A percentile compares a stretch with the other conserved stretches of the same genome.
These are phyloP conservation scores for Protonemura montana DNA, from an alignment of 2,888 invertebrate genomes.

Conservation along the genomic window DNA sequence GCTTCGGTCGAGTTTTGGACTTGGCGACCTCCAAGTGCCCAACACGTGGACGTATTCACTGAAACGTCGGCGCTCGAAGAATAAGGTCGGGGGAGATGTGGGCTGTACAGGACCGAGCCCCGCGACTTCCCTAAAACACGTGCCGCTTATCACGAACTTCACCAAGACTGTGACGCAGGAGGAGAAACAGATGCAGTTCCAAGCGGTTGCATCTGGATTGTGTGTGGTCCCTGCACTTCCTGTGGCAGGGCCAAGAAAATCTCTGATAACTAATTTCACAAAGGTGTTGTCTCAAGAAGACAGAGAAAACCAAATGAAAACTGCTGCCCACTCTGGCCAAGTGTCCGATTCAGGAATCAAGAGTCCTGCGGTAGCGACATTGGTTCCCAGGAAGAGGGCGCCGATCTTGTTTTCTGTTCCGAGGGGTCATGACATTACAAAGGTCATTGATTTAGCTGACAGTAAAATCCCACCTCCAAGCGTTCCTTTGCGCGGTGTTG, in stretches of 20 bases:
- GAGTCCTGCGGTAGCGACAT: neutral
- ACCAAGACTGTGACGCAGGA: conserved; percentile 56
- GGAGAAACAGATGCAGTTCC: conserved; percentile 54
- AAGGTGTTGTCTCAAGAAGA: conserved; percentile 56
- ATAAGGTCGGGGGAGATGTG: neutral
- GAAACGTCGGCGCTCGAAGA: conserved; percentile 43
- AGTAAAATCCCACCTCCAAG: neutral
- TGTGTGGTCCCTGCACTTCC: neutral
- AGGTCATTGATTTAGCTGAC: conserved; percentile 52
- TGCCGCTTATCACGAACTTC: conserved; percentile 51
- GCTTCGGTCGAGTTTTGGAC: conserved; percentile 41
- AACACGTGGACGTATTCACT: conserved; percentile 47
- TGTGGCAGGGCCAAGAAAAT: conserved; percentile 35
- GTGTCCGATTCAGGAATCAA: no score
- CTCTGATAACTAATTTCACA: conserved; percentile 56
- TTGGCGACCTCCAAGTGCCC: conserved; percentile 43
- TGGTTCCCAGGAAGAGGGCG: conserved; percentile 21
- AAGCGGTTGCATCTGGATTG: neutral
- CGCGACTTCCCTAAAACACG: conserved; percentile 13
- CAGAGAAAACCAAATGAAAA: conserved; percentile 52
- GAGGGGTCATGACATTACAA: conserved; percentile 55
- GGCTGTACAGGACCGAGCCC: neutral
- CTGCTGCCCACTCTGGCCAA: no score
- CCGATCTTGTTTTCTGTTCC: conserved; percentile 54
- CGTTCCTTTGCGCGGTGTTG: neutral